These are phyloP conservation scores for Vidua chalybeata DNA, from an alignment of 2,113 vertebrate species.

Conservation along the genomic window DNA sequence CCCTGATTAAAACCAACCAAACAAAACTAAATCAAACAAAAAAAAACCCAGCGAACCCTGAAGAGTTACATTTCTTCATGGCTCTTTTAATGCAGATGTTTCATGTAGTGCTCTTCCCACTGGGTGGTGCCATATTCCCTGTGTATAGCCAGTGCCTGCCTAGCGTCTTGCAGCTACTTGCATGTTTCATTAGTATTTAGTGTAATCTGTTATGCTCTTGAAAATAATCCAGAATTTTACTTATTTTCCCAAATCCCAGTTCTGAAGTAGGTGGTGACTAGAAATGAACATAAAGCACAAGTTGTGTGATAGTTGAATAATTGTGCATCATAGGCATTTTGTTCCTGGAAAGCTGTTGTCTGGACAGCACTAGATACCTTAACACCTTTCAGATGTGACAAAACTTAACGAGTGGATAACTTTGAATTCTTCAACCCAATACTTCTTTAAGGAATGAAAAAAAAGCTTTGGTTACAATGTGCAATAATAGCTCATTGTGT, in stretches of 20 bases:
- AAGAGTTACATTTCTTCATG: neutral
- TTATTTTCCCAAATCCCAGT: neutral
- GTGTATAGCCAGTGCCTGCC: neutral
- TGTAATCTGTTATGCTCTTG: neutral
- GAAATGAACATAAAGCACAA: neutral
- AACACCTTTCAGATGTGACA: neutral
- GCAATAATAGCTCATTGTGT: neutral
- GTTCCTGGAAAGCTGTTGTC: neutral
- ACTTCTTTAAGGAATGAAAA: neutral
- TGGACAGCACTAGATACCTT: neutral
- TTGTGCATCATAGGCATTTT: neutral
- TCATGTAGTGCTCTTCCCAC: slow-evolving; percentile 41
- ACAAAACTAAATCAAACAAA: neutral
- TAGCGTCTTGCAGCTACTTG: neutral
- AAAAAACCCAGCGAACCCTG: too few relatives aligned
- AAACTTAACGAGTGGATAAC: neutral
- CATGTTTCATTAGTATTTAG: neutral
- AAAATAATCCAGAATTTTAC: neutral
- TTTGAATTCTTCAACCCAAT: neutral
- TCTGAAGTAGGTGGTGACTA: neutral
- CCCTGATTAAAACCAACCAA: neutral
- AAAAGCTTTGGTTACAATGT: neutral
- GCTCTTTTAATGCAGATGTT: neutral
- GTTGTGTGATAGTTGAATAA: neutral
- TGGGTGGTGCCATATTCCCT: slow-evolving; percentile 72